Conservation (phyloP, 2,113 vertebrate genomes). For the Pseudopodoces humilis region DNA sequence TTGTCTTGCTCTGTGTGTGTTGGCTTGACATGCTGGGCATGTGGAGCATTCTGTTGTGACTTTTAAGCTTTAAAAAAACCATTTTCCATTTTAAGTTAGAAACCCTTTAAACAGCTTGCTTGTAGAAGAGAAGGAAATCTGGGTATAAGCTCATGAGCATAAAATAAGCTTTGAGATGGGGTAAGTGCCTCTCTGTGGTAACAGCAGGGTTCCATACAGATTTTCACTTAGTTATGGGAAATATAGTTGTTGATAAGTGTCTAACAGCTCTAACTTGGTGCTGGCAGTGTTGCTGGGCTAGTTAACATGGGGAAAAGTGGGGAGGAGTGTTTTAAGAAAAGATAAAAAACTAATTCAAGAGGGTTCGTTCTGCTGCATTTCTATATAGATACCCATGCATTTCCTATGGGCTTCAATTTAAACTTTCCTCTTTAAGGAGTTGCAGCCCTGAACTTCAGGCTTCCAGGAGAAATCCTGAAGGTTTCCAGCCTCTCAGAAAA, state of each 20-base stretch:
- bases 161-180: slow-evolving; percentile 4
- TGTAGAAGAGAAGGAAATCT: neutral
- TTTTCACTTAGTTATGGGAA: neutral
- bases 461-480: neutral
- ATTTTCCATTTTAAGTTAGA: slow-evolving; percentile 16
- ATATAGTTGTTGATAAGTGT: neutral
- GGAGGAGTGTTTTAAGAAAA: neutral
- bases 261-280: neutral
- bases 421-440: neutral
- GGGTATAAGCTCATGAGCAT: slow-evolving; percentile 2
- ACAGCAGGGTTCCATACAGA: neutral
- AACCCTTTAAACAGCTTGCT: slow-evolving; percentile 33
- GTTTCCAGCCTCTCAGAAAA: neutral
- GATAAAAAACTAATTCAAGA: neutral
- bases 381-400: neutral
- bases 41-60: neutral
- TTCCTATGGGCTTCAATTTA: neutral
- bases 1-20: neutral
- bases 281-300: neutral
- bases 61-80: neutral
- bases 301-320: neutral
- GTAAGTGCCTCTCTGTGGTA: neutral
- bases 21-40: neutral
- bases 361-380: neutral
- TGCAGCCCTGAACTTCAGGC: neutral